A percentile compares a stretch with the other conserved stretches of the same genome.
Conservation (phyloP, 1,140 invertebrate genomes). For the Listronotus bonariensis region DNA sequence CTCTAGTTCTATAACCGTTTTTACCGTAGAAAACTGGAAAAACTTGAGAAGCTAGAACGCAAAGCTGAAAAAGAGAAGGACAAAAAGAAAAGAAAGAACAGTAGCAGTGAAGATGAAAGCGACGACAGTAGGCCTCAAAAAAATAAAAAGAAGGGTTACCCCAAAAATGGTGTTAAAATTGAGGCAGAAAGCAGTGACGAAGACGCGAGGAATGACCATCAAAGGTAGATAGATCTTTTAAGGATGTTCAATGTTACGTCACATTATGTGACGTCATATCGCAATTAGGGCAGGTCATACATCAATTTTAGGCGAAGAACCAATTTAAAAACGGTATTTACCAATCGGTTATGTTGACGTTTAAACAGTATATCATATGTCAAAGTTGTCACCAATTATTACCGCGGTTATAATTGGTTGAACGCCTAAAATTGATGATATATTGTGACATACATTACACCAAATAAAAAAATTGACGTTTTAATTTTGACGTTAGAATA, state of each 20-base stretch:
- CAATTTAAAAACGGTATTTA: no score
- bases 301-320: no score
- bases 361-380: no score
- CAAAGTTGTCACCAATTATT: no score
- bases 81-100: conserved; percentile 19
- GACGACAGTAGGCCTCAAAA: conserved; percentile 13
- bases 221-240: neutral
- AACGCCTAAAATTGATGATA: no score
- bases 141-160: neutral
- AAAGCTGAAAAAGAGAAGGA: conserved; percentile 47
- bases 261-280: no score
- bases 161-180: conserved; percentile 6
- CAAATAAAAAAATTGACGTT: no score
- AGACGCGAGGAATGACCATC: neutral
- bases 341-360: no score
- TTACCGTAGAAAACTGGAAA: conserved; percentile 70
- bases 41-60: conserved; percentile 68
- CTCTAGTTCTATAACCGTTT: no score
- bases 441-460: no score
- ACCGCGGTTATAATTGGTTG: no score
- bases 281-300: neutral
- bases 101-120: conserved; percentile 29
- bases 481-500: no score
- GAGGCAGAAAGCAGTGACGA: conserved; percentile 3
- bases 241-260: neutral